Percentiles rank a stretch among this genome's conserved stretches.
These are phyloP conservation scores for Pterocles orientalis DNA, from an alignment of 2,113 vertebrate genomes.

Conservation along the genomic window DNA sequence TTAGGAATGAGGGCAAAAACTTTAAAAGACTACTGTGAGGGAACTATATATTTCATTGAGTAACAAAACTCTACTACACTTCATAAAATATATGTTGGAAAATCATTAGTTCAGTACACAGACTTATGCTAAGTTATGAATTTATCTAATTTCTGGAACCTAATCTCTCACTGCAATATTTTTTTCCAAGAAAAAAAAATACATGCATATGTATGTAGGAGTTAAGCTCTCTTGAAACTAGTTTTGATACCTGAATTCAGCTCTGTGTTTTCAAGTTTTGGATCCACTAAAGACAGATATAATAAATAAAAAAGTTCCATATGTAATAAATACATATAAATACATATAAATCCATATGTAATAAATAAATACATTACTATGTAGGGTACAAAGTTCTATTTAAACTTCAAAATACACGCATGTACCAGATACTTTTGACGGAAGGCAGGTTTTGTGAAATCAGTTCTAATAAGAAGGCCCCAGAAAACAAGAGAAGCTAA, in stretches of 20 bases:
- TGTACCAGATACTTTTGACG: not conserved
- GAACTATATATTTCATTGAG: not conserved
- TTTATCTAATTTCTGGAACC: not conserved
- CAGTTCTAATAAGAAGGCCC: not conserved
- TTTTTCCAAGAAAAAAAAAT: not conserved
- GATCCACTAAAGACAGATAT: not conserved
- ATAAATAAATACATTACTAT: not conserved
- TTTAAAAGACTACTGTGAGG: not conserved
- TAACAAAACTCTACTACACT: not conserved
- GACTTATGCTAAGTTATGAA: not conserved
- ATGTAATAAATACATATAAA: no score
- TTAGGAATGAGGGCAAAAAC: not conserved
- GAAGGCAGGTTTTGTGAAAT: not conserved
- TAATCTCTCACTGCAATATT: not conserved
- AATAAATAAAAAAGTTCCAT: slow-evolving; percentile 15
- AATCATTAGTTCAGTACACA: not conserved
- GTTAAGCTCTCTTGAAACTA: not conserved
- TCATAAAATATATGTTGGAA: not conserved
- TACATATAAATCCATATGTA: no score
- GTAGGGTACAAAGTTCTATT: not conserved
- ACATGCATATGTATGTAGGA: not conserved
- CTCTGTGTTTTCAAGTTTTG: not conserved
- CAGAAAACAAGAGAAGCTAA: not conserved
- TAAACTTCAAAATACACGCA: not conserved
- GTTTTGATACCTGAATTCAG: not conserved